Conservation (phyloP, 2,888 invertebrate species). For the Mythimna lalbum region DNA sequence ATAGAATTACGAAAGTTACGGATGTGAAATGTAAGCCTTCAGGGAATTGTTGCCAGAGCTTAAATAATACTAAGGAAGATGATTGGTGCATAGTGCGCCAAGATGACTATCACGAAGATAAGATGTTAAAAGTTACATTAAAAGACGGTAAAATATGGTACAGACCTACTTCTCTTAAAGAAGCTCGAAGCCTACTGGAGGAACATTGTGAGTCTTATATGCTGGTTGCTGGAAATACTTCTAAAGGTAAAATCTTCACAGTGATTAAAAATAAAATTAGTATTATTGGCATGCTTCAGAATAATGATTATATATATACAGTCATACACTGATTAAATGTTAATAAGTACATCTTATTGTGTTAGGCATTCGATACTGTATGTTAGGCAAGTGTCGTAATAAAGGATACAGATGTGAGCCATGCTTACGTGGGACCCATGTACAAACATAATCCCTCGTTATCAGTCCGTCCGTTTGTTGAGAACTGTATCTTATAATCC, state of each 20-base stretch:
- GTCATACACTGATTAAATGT: too few species aligned
- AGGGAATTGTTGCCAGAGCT: slow-evolving; percentile 55
- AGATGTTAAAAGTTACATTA: slow-evolving; percentile 63
- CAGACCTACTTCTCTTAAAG: slow-evolving; percentile 82
- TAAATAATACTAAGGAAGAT: slow-evolving; percentile 51
- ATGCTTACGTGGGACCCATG: too few species aligned
- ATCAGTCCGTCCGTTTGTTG: too few species aligned
- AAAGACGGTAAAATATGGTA: slow-evolving; percentile 85
- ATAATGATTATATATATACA: neutral
- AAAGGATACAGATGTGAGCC: too few species aligned
- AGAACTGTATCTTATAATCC: too few species aligned
- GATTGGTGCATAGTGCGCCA: slow-evolving; percentile 75
- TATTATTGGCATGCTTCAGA: neutral
- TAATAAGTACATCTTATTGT: too few species aligned
- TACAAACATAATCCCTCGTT: too few species aligned
- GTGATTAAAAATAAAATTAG: neutral
- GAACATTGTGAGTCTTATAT: slow-evolving; percentile 84
- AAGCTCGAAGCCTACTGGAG: slow-evolving; percentile 82
- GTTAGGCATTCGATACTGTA: too few species aligned
- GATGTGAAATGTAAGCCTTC: slow-evolving; percentile 59
- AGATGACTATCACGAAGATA: slow-evolving; percentile 56
- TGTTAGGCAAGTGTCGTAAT: too few species aligned
- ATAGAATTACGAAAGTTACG: slow-evolving; percentile 47
- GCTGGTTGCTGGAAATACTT: slow-evolving; percentile 93
- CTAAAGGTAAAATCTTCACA: slow-evolving; percentile 86